Base-by-base conservation (phyloP, 2,888 invertebrate species). In the Drosophila melanosoma region DNA sequence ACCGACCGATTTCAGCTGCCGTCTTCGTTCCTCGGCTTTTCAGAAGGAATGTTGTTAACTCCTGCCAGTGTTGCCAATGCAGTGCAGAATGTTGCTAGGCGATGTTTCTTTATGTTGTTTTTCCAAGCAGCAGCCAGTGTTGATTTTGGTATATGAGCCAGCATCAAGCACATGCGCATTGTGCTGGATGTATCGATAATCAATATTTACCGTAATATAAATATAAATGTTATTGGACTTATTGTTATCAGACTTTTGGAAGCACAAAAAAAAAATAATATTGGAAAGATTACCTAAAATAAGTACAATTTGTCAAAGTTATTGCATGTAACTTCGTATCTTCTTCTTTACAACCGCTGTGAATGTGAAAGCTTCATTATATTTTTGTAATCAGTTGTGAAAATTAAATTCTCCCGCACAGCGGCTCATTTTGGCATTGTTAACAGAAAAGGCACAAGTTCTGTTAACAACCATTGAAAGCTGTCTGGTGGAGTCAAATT, bases 1-100 rank as follows among this genome's bases (percentile, higher is more conserved):
- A 77, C 77, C 77, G 77, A 76, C 77, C 77, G 77, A 69, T 59
- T 57, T 64, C 68, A 58, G 77, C 64, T 42, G 40, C 68, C 76
- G 77, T 77, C 61, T 36, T 64, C 23, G 23, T 15, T 23, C 60
- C 63, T 66, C 63, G 74, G 72, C 72, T 51, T 48, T 59, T 61
- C 51, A 35, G 61, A 33, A 12, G 33, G 57, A 68, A 58, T 61
- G 67, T 76, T 76, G 76, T 67, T 76, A 76, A 76, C 63, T 74
- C 51, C 54, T 23, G 51, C 48, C 49, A 74, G 60, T 69, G 74
- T 74, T 74, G 74, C 60, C 42, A 60, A 62, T n/a, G 12, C 36
- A 35, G n/a, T 35, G 49, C 36, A 51, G 7, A 54, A 63, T 69
- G 62, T 69, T 62, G 67, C 68, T 67, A 68, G 29, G 68, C 32